A percentile compares a stretch with the other conserved stretches of the same genome.
Evolutionary conservation across 2,113 vertebrate species (phyloP).

Genomic region (Alexandromys fortis): DNA sequence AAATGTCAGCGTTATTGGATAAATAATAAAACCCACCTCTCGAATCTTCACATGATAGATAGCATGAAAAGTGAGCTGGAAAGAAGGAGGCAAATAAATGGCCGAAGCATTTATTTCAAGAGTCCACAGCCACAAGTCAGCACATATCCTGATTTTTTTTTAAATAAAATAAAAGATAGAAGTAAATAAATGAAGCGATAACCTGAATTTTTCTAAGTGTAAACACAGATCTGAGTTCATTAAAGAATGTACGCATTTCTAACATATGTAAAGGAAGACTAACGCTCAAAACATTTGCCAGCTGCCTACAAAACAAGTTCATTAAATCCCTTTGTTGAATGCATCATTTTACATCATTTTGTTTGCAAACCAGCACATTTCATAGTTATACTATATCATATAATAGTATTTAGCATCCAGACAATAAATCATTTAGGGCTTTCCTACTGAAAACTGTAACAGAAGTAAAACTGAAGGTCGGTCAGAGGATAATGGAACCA

Average conservation of each 20-base stretch:
- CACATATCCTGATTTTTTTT: neutral
- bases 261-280: neutral
- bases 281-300: neutral
- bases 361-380: neutral
- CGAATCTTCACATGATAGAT: neutral
- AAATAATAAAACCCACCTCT: neutral
- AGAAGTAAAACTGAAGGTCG: neutral
- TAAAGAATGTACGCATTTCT: neutral
- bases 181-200: neutral
- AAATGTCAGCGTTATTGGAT: neutral
- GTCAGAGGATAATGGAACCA: neutral
- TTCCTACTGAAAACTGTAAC: neutral
- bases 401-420: neutral
- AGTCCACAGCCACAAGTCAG: neutral
- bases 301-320: neutral
- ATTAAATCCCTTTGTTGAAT: neutral
- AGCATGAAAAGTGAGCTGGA: neutral
- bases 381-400: neutral
- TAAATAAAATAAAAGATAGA: neutral
- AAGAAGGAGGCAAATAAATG: neutral
- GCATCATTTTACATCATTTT: neutral
- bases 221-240: neutral
- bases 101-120: neutral
- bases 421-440: neutral
- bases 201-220: conserved; percentile 1